Evolutionary conservation across 1,140 invertebrate species (phyloP), one percentile per base, ranked within the genome.

Genomic region (Calliphora vicina): DNA sequence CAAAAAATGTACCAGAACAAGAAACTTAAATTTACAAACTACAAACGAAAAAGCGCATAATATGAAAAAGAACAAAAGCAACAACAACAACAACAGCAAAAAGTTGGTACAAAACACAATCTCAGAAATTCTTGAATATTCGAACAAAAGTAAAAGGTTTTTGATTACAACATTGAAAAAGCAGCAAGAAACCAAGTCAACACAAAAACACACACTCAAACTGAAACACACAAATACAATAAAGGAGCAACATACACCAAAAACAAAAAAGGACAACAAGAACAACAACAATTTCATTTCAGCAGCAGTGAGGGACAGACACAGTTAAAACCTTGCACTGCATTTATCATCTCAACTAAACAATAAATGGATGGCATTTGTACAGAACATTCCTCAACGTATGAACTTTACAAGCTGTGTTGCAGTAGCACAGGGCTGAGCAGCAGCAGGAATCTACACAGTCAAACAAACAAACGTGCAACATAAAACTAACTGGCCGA

Each of bases 41-140:
- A 29, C 81, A 76, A 86, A 80, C 13, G 20, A 80, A 80, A 45
- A 20, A 45, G 35, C 76, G 43, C 15, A 50, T 20, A 50, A 25
- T n/a, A 27, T 57, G 25, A 57, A 86, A 83, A 87, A 80, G 67
- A 87, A 82, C 71, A 84, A 71, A n/a, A n/a, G n/a, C n/a, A n/a
- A n/a, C n/a, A n/a, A n/a, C n/a, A n/a, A n/a, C n/a, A n/a, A n/a
- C n/a, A n/a, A n/a, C n/a, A n/a, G n/a, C n/a, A n/a, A n/a, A n/a
- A n/a, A 86, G 76, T 25, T 86, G 74, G 84, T 88, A 74, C 71
- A 85, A 71, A 29, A 76, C 27, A 43, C 74, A 78, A 78, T 78
- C 35, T 43, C 74, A 78, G 35, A 43, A 78, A 78, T 78, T 78
- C 74, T 78, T 78, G 74, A n/a, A 78, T 78, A 78, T 78, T 78